Evolutionary conservation across 2,113 vertebrate genomes (phyloP), one percentile per base, ranked within the genome.

Genomic region (Eolophus roseicapilla): DNA sequence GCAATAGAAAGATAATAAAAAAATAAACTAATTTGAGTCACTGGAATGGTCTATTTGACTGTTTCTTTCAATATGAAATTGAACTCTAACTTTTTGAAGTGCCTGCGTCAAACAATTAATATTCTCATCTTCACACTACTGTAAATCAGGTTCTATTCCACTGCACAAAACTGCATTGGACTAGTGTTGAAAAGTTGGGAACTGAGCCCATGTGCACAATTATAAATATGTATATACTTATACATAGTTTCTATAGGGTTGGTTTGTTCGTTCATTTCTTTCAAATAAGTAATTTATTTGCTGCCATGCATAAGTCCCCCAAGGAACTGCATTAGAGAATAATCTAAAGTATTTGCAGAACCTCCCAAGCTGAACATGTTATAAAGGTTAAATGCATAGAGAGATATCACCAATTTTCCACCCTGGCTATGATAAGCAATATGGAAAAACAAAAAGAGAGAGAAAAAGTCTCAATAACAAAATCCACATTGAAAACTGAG

Each of bases 401-500:
- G 43, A 95, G n/a, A 50, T 57, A 94, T 52, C 49, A 53, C 14
- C 47, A 73, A 71, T 63, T 92, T 85, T 86, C 64, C 27, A 86
- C 25, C 37, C 81, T 23, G 64, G 31, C 41, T 95, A 86, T 79
- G 89, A 77, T 73, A 97, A 95, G 82, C 39, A 93, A 78, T 68
- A 77, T 68, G 65, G 57, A 37, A 43, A 68, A 52, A 70, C 8
- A 59, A n/a, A 59, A 18, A 49, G 23, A 73, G 21, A n/a, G 41
- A 83, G 31, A 88, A 81, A 87, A 92, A 73, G 82, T 63, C 86
- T 96, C 88, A 73, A 84, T 96, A 97, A 97, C 83, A 97, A 97
- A 97, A 97, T 97, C 86, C 92, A 94, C 96, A 97, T 52, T 95
- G 91, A 92, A 93, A 97, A 97, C 85, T 96, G 96, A 95, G 97